These are phyloP conservation scores for Drosophila austrosaltans DNA, from an alignment of 2,888 invertebrate genomes.

Conservation along the genomic window DNA sequence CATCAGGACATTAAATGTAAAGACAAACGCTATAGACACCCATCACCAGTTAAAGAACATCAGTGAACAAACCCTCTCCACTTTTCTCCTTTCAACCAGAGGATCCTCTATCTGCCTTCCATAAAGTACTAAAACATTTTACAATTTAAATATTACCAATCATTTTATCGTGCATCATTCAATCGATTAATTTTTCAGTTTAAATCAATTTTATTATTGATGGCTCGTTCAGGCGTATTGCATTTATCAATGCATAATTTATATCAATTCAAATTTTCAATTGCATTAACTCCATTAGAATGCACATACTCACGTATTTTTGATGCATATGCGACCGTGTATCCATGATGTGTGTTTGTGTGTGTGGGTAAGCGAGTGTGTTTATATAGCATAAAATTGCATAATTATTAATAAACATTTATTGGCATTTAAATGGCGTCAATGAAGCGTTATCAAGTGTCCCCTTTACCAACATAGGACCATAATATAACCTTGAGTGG, in stretches of 20 bases:
- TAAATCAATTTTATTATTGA: neutral
- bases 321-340: neutral
- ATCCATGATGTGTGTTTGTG: neutral
- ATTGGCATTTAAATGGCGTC: constrained; percentile 52
- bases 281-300: constrained; percentile 3
- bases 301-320: neutral
- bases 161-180: neutral
- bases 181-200: neutral
- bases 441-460: constrained; percentile 57
- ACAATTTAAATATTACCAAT: neutral
- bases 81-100: neutral
- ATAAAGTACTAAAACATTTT: neutral
- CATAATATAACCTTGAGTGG: neutral
- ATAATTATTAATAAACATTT: constrained; percentile 53
- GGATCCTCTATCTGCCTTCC: neutral
- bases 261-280: constrained; percentile 7
- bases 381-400: constrained; percentile 30
- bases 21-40: too few species aligned
- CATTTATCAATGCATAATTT: constrained; percentile 2
- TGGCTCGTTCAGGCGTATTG: neutral
- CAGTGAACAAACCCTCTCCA: too few species aligned
- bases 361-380: neutral
- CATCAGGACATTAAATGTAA: too few species aligned
- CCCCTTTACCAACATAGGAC: constrained; percentile 7
- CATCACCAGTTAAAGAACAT: too few species aligned